Base-by-base conservation (phyloP, 2,888 invertebrate species). In the Polietes domitor region DNA sequence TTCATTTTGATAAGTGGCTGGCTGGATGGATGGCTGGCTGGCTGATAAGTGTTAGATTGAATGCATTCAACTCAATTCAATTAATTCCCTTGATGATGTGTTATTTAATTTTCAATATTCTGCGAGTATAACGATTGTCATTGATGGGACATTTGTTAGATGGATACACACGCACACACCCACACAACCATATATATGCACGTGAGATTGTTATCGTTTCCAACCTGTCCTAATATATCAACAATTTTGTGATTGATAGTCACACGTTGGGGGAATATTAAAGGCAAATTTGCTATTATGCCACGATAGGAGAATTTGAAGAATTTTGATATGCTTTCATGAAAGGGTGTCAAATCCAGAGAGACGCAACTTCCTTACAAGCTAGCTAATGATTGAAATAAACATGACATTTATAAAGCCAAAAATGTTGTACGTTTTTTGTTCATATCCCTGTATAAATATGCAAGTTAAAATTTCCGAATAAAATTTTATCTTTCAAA, bases 191-290 rank as follows among this genome's bases (percentile, higher is more conserved):
- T n/a, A n/a, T n/a, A n/a, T n/a, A n/a, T n/a, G n/a, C n/a, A n/a
- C n/a, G n/a, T n/a, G n/a, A n/a, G 63, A 63, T 63, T 32, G 12
- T 63, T 63, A 63, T 63, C 63, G 63, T 17, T 28, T 63, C 37
- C 37, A 1, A 63, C 9, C 28, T 63, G 63, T 63, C 63, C 28
- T 63, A 63, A 63, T 63, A 63, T 32, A 63, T 63, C 63, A 63
- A 9, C n/a, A 37, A 17, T 17, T 37, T 32, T 32, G 32, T 63
- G 63, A 63, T 37, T 63, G 63, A 32, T 32, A 9, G 1, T 47
- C 28, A 24, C 17, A 4, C 19, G 37, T 37, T 32, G 17, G 17
- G 3, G 7, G 63, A 63, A 63, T 63, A 63, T 63, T 63, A 63
- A n/a, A n/a, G n/a, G n/a, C n/a, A n/a, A n/a, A 63, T 15, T 63